These are phyloP conservation scores for Eumerus sabulonum DNA, from an alignment of 2,888 invertebrate genomes.

Conservation along the genomic window DNA sequence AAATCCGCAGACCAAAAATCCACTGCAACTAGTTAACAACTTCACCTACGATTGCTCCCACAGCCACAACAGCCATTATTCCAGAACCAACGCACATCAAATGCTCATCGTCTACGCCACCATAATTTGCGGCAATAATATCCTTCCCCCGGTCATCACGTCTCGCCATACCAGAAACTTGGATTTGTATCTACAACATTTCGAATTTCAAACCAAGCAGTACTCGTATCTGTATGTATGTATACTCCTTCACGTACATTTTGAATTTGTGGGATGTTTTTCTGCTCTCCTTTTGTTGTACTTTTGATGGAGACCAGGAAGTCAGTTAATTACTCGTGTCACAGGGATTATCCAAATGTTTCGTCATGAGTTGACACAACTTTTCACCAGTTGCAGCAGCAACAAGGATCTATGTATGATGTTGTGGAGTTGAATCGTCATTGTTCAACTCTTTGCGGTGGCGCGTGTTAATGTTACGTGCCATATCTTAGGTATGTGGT, in stretches of 20 bases:
- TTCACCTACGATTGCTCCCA: not conserved
- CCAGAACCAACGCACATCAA: not conserved
- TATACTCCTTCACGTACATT: too few relatives aligned
- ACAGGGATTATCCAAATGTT: slow-evolving; percentile 42
- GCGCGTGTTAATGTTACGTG: slow-evolving; percentile 33
- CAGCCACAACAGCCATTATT: not conserved
- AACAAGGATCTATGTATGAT: slow-evolving; percentile 34
- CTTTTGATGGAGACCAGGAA: not conserved
- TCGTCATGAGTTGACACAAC: slow-evolving; percentile 8
- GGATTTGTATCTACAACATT: too few relatives aligned
- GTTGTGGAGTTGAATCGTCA: slow-evolving; percentile 28
- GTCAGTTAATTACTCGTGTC: slow-evolving; percentile 48
- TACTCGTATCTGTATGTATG: too few relatives aligned
- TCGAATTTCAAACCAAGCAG: too few relatives aligned
- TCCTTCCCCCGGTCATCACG: slow-evolving; percentile 4
- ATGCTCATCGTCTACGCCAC: not conserved
- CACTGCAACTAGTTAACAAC: slow-evolving; percentile 5
- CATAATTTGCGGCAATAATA: not conserved
- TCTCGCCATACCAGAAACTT: too few relatives aligned
- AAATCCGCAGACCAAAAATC: slow-evolving; percentile 29
- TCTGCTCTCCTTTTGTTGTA: not conserved
- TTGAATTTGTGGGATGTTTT: too few relatives aligned
- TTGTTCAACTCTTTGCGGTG: not conserved
- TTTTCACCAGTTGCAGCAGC: slow-evolving; percentile 55
- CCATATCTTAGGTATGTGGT: slow-evolving; percentile 46